Conservation (phyloP, 2,888 invertebrate genomes). For the Lydus trimaculatus region DNA sequence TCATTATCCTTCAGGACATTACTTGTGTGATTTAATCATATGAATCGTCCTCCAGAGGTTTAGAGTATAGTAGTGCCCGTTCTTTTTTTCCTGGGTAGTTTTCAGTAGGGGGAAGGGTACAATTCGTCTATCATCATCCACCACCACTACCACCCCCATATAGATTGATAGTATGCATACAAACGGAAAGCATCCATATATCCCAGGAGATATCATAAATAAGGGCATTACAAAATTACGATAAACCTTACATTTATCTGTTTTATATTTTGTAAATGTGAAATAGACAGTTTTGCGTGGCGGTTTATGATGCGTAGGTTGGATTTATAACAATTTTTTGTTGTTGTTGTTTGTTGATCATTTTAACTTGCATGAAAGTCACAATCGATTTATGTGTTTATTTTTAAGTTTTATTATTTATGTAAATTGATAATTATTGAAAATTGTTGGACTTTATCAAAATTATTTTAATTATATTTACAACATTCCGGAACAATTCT, state of each 20-base stretch:
- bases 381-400: no score
- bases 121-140: slow-evolving; percentile 13
- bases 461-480: background rate
- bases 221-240: slow-evolving; percentile 34
- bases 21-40: slow-evolving; percentile 42
- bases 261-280: slow-evolving; percentile 13
- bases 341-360: background rate
- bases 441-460: background rate
- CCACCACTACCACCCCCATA: slow-evolving; percentile 25
- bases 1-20: slow-evolving; percentile 38
- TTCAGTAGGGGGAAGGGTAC: slow-evolving; percentile 19
- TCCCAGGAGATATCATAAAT: slow-evolving; percentile 31
- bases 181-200: slow-evolving; percentile 24
- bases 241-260: slow-evolving; percentile 22
- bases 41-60: slow-evolving; percentile 39
- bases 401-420: background rate
- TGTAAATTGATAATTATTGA: background rate
- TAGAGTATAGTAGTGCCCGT: slow-evolving; percentile 21
- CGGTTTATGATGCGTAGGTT: slow-evolving; percentile 15
- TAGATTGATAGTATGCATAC: slow-evolving; percentile 23
- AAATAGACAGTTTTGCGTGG: slow-evolving; percentile 17
- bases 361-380: background rate
- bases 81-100: background rate
- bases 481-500: background rate
- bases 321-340: slow-evolving; percentile 6